These are phyloP conservation scores for Capromys pilorides DNA, from an alignment of 2,797 vertebrate genomes.

Conservation along the genomic window DNA sequence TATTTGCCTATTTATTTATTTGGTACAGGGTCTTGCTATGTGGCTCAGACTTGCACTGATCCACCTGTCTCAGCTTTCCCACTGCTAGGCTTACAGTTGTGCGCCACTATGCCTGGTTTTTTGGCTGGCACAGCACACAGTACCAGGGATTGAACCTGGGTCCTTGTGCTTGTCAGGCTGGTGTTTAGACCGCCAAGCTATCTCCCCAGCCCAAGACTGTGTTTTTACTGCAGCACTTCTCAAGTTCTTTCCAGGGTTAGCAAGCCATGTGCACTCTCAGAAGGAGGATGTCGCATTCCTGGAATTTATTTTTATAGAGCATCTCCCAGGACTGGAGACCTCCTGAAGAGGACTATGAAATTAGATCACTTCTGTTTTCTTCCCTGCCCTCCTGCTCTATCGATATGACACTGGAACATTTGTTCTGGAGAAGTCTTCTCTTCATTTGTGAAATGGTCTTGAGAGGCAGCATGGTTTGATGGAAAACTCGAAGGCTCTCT, in stretches of 20 bases:
- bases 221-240: conserved; percentile 27
- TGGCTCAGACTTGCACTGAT: too few relatives aligned
- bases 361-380: background rate
- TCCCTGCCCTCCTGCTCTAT: too few relatives aligned
- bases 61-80: too few relatives aligned
- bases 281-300: background rate
- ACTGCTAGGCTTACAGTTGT: too few relatives aligned
- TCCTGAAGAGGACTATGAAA: conserved; percentile 16
- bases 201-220: background rate
- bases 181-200: too few relatives aligned
- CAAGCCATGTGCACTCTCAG: background rate
- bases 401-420: background rate
- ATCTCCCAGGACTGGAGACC: background rate
- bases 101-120: too few relatives aligned
- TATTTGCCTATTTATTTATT: too few relatives aligned
- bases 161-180: too few relatives aligned
- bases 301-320: background rate
- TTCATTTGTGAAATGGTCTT: conserved; percentile 32
- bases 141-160: too few relatives aligned
- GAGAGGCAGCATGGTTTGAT: background rate
- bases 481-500: background rate
- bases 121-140: too few relatives aligned
- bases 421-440: background rate
- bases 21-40: too few relatives aligned
- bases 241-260: conserved; percentile 1